Base-by-base conservation (phyloP, 2,888 invertebrate genomes). In the Tipula vernalis region DNA sequence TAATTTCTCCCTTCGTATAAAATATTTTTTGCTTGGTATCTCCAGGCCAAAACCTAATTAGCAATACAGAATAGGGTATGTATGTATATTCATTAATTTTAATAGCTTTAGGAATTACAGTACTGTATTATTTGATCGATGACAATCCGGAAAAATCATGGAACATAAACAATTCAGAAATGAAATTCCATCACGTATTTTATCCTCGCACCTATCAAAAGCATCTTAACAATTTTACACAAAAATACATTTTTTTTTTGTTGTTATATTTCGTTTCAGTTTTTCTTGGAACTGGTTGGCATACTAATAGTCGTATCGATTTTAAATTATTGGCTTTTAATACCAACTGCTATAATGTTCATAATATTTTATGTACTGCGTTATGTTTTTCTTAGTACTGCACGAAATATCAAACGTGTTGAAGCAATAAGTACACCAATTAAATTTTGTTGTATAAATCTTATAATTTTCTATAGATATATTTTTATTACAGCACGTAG, bases 351-450 rank as follows among this genome's bases (percentile, higher is more conserved):
- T 42, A 90, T 94, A 0, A 93, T 96, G 88, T 93, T 94, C 15
- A 88, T 94, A 28, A 90, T 96, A 85, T 96, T 97, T 92, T 94
- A 95, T 90, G 92, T 93, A 2, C 91, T 96, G 47, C 92, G 96
- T 86, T 93, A 93, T 87, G 93, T 96, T 90, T 97, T 96, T 91
- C 90, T 97, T 86, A 91, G 94, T n/a, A 95, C 96, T 5, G 95
- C 96, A 83, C 93, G 96, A 89, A 95, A 95, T 91, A 93, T 97
- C 89, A 97, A 95, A 91, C 93, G 94, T 89, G 92, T 95, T 89
- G 95, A 95, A 93, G 95, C 95, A 92, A 93, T 94, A 91, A 95
- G 95, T 95, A 92, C 94, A 94, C 94, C 93, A 18, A 84, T 36
- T 84, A 84, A 8, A 84, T 36, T 89, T 93, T 10, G 88, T 93